These are phyloP conservation scores for Neuroscelio doddi DNA, from an alignment of 2,888 invertebrate species.

Conservation along the genomic window DNA sequence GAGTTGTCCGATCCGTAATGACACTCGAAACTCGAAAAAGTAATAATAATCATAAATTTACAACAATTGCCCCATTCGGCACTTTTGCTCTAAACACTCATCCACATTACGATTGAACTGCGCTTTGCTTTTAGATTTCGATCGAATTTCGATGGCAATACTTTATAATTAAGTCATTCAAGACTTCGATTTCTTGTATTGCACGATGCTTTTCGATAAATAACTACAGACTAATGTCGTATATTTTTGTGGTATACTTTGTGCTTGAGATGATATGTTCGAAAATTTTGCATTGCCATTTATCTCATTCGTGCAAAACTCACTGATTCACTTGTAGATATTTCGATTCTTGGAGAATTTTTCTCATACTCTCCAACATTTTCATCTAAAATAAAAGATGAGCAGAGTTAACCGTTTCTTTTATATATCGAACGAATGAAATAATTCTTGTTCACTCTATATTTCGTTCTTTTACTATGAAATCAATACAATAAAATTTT, in stretches of 20 bases:
- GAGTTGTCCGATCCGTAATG: conserved; percentile 26
- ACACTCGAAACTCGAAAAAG: conserved; percentile 24
- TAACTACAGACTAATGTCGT: conserved; percentile 65
- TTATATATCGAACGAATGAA: conserved; percentile 28
- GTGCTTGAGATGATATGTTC: conserved; percentile 69
- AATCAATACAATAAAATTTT: conserved; percentile 59
- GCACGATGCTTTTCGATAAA: conserved; percentile 48
- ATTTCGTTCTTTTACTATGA: conserved; percentile 54
- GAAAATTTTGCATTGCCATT: conserved; percentile 43
- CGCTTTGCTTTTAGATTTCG: conserved; percentile 29
- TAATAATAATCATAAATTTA: conserved; percentile 18
- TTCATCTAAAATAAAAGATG: conserved; percentile 43
- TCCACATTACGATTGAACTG: conserved; percentile 56
- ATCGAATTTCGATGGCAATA: conserved; percentile 31
- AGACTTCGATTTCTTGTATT: conserved; percentile 46
- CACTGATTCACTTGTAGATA: conserved; percentile 45
- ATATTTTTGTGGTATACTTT: conserved; percentile 69
- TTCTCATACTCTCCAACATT: conserved; percentile 16
- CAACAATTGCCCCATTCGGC: conserved; percentile 10
- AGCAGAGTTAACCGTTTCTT: conserved; percentile 9
- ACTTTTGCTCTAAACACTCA: conserved; percentile 12
- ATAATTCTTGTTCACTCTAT: conserved; percentile 30
- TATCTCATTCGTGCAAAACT: conserved; percentile 42
- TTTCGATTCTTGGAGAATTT: conserved; percentile 49
- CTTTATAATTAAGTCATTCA: conserved; percentile 24